These are phyloP conservation scores for Triplophysa rosa DNA, from an alignment of 2,113 vertebrate species.

Conservation along the genomic window DNA sequence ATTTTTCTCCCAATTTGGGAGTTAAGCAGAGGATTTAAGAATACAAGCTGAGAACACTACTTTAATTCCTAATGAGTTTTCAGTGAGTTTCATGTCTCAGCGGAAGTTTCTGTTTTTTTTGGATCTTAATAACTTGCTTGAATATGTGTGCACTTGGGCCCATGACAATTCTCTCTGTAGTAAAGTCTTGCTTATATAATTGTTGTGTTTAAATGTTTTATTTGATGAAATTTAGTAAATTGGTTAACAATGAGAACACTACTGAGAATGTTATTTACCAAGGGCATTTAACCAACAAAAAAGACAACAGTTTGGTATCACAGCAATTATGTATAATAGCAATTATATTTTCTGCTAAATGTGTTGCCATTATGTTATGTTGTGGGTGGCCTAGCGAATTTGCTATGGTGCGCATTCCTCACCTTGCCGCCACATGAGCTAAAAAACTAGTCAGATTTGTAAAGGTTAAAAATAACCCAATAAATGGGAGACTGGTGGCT, in stretches of 20 bases:
- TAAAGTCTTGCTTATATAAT: conserved; percentile 18
- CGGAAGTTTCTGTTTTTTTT: conserved; percentile 27
- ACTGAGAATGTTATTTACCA: neutral
- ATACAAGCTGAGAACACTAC: neutral
- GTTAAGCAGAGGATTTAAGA: conserved; percentile 3
- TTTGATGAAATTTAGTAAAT: neutral
- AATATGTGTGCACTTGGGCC: neutral
- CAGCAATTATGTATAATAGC: neutral
- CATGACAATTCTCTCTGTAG: conserved; percentile 6
- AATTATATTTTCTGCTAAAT: neutral
- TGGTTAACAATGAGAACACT: neutral
- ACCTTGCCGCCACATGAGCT: no score
- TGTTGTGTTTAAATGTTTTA: conserved; percentile 26
- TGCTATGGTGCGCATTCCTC: no score
- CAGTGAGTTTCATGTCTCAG: conserved; percentile 16
- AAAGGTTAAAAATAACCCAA: no score
- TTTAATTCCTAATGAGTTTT: conserved; percentile 32
- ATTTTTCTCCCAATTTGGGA: conserved; percentile 17
- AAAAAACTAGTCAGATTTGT: no score
- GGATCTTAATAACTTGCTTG: conserved; percentile 16
- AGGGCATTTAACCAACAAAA: neutral
- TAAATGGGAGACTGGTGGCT: no score
- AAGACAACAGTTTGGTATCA: neutral
- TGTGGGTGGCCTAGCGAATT: no score
- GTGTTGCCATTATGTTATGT: no score